Evolutionary conservation across 2,888 invertebrate genomes (phyloP).

Genomic region (Tipula helvola): DNA sequence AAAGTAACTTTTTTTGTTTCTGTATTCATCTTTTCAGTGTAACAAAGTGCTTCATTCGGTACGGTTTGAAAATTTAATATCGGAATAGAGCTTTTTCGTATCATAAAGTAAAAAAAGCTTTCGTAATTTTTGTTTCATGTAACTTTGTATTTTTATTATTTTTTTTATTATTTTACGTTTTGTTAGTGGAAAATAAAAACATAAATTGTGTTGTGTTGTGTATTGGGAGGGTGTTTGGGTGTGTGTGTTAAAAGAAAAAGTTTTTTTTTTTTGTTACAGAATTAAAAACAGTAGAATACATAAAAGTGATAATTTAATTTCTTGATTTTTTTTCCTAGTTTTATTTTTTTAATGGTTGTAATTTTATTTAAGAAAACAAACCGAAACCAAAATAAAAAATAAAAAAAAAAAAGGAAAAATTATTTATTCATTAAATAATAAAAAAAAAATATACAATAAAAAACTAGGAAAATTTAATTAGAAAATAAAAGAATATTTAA

Average conservation of each 20-base stretch:
- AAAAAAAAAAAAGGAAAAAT: neutral
- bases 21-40: neutral
- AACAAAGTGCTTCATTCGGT: neutral
- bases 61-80: neutral
- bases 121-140: neutral
- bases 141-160: neutral
- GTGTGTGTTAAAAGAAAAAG: neutral
- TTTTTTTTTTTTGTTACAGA: neutral
- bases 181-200: neutral
- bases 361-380: neutral
- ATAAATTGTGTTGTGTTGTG: neutral
- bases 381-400: neutral
- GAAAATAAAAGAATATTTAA: neutral
- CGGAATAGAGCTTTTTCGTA: neutral
- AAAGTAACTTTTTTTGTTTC: neutral
- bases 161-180: neutral
- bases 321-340: neutral
- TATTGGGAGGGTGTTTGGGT: neutral
- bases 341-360: neutral
- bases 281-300: neutral
- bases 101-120: neutral
- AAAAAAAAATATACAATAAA: neutral
- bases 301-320: neutral
- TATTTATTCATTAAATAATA: slow-evolving; percentile 4
- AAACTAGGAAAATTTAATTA: neutral